Base-by-base conservation (phyloP, 92 coral and sea anemone species). In the Bergia puertoricense region DNA sequence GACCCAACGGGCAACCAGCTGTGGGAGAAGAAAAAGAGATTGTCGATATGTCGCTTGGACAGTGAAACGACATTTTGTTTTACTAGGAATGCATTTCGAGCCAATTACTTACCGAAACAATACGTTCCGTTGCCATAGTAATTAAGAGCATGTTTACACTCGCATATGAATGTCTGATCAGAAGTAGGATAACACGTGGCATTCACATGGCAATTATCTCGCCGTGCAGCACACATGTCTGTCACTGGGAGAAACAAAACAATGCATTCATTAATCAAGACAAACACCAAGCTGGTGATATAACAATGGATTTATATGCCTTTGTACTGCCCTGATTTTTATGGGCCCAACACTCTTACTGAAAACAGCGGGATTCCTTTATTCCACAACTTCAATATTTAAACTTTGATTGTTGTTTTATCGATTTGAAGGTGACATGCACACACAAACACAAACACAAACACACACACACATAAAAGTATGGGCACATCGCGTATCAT, bases 101-200 rank as follows among this genome's bases (percentile, higher is more conserved):
- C 2, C 11, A 73, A 23, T 4, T 51, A 1, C 86, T 66, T 65
- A 82, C 86, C 75, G 42, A 82, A 82, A 20, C 86, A 82, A 68
- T 82, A 4, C n/a, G 86, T 82, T 41, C 86, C 86, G 11, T 82
- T 82, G 75, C 86, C 86, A 82, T 82, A 82, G 76, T 66, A 82
- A 66, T 76, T 76, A n/a, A 68, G 74, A 65, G 50, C 56, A 22
- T 66, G 86, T 40, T 66, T 82, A 38, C 86, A 82, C 86, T 82
- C 76, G 86, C 86, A 82, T 76, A 43, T 66, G 57, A 82, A 82
- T 40, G 86, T 38, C n/a, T 8, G 45, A 13, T 20, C 56, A 8
- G 50, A 20, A n/a, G 76, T 66, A 39, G 86, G 76, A 66, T 8
- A 65, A 18, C 86, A 82, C 74, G 86, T 65, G 39, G 86, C 76